Evolutionary conservation across 2,797 vertebrate species (phyloP).

Genomic region (Danio choprae): DNA sequence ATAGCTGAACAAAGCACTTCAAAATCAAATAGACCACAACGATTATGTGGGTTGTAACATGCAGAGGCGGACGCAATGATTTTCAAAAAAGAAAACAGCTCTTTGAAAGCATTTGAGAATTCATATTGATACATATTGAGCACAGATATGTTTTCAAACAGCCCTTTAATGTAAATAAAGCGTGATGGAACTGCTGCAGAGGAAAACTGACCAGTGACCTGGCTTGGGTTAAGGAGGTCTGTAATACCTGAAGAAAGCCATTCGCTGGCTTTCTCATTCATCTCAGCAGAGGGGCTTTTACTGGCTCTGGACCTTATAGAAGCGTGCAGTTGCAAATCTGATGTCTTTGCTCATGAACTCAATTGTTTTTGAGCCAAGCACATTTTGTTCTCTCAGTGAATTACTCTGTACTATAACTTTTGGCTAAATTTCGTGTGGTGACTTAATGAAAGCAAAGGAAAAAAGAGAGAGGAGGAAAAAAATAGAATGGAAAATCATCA

Average conservation of each 20-base stretch:
- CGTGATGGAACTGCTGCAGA: background rate
- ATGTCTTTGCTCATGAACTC: background rate
- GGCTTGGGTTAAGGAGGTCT: background rate
- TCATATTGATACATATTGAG: background rate
- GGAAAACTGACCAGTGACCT: background rate
- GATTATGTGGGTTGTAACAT: slow-evolving; percentile 13
- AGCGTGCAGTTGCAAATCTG: background rate
- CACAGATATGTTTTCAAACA: background rate
- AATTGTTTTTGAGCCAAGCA: background rate
- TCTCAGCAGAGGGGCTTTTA: background rate
- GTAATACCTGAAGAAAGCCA: background rate
- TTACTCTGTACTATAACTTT: background rate
- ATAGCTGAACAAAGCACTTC: slow-evolving; percentile 16
- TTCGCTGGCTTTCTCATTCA: background rate
- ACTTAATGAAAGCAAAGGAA: background rate
- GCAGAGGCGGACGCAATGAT: background rate
- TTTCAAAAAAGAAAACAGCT: background rate
- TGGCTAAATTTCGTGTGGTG: background rate
- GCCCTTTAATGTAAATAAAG: background rate
- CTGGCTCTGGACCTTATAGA: too few species aligned
- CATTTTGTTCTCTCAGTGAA: background rate
- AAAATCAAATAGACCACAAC: slow-evolving; percentile 24
- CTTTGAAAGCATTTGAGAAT: slow-evolving; percentile 3
- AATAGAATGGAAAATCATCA: too few species aligned
- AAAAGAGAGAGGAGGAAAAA: too few species aligned